Conservation (phyloP, 2,888 invertebrate genomes). For the Thereva nobilitata region DNA sequence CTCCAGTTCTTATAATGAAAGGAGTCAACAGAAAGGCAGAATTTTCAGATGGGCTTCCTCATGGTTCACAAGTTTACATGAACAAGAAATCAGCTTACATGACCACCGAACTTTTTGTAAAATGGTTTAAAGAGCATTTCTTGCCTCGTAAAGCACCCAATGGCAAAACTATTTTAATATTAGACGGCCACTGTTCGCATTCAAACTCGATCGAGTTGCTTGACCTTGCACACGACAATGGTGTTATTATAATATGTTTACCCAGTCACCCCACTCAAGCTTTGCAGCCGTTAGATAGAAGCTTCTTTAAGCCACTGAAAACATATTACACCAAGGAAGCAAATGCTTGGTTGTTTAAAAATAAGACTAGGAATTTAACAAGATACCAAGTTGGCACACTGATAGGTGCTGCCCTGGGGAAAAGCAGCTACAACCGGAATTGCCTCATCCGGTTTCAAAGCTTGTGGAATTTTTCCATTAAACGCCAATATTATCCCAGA, state of each 20-base stretch:
- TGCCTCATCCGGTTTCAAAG: slow-evolving; percentile 1
- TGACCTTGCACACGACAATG: neutral
- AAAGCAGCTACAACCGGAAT: neutral
- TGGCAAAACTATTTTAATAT: slow-evolving; percentile 4
- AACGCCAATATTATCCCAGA: slow-evolving; percentile 1
- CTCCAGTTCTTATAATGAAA: no score
- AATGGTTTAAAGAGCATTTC: slow-evolving; percentile 16
- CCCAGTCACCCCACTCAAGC: neutral
- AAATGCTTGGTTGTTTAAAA: neutral
- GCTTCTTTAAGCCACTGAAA: neutral
- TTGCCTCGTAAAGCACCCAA: no score
- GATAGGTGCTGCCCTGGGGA: neutral
- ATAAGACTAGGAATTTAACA: neutral
- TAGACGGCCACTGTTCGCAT: neutral
- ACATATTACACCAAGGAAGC: neutral
- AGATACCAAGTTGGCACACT: neutral
- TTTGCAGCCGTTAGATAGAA: neutral
- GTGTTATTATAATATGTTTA: neutral
- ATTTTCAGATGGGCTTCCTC: slow-evolving; percentile 25
- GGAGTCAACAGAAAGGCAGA: neutral
- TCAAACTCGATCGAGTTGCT: neutral
- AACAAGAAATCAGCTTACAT: slow-evolving; percentile 32
- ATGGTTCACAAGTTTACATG: slow-evolving; percentile 28
- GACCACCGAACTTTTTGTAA: slow-evolving; percentile 17
- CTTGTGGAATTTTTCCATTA: neutral